Conservation (phyloP, 2,113 vertebrate species). For the Brienomyrus brachyistius region DNA sequence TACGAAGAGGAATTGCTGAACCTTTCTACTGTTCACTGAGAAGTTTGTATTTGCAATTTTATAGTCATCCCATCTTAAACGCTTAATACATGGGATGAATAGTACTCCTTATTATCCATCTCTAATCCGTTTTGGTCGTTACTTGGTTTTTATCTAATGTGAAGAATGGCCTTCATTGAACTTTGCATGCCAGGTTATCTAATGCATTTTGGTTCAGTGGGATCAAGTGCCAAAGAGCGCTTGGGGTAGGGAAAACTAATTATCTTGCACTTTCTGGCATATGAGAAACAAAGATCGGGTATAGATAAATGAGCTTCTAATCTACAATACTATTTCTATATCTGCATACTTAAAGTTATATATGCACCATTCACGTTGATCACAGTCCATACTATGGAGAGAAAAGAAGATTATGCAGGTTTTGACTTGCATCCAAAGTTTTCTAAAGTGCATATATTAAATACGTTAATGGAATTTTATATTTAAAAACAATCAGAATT, state of each 20-base stretch:
- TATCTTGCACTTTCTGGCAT: constrained; percentile 19
- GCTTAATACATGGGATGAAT: constrained; percentile 23
- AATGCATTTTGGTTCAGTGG: background rate
- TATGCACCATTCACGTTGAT: background rate
- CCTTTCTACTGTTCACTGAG: constrained; percentile 14
- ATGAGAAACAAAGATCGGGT: constrained; percentile 24
- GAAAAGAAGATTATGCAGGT: background rate
- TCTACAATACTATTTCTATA: background rate
- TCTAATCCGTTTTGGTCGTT: constrained; percentile 4
- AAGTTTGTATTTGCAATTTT: constrained; percentile 18
- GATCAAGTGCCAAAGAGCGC: constrained; percentile 12
- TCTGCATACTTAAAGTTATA: background rate
- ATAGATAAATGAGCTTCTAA: constrained; percentile 8
- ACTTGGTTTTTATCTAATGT: constrained; percentile 19
- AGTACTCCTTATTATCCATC: background rate
- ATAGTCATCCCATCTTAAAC: constrained; percentile 21
- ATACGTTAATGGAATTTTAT: background rate
- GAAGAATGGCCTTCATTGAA: constrained; percentile 16
- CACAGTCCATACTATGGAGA: background rate
- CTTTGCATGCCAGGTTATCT: background rate
- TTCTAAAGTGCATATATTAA: background rate
- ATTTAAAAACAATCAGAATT: background rate
- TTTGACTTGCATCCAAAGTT: background rate
- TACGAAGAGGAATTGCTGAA: constrained; percentile 28
- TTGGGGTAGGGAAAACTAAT: constrained; percentile 24